These are phyloP conservation scores for Lacanobia oleracea DNA, from an alignment of 2,888 invertebrate genomes.

Conservation along the genomic window DNA sequence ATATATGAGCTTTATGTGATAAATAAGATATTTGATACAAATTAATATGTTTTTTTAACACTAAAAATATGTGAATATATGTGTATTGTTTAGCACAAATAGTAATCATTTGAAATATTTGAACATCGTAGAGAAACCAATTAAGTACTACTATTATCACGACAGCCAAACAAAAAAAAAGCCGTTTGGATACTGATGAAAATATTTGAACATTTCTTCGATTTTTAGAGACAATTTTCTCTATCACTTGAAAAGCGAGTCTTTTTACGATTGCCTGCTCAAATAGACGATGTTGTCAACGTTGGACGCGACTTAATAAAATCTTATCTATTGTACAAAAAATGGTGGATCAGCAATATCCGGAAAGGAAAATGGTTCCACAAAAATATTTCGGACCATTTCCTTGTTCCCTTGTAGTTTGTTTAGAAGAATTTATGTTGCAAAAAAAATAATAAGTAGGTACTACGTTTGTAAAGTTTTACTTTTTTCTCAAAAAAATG, in stretches of 20 bases:
- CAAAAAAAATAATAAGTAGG: background rate
- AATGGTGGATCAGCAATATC: constrained; percentile 45
- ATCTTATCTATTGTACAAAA: constrained; percentile 50
- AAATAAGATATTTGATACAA: background rate
- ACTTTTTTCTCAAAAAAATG: background rate
- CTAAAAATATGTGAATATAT: background rate
- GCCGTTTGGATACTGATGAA: constrained; percentile 14
- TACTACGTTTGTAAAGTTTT: background rate
- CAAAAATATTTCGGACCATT: constrained; percentile 45
- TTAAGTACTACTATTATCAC: background rate
- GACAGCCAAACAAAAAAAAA: constrained; percentile 8
- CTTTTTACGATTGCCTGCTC: constrained; percentile 36
- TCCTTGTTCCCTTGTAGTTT: constrained; percentile 39
- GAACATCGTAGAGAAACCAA: background rate
- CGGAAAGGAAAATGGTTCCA: constrained; percentile 39
- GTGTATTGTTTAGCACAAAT: too few relatives aligned
- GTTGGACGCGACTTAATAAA: constrained; percentile 39
- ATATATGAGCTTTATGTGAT: background rate
- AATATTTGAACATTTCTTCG: constrained; percentile 22
- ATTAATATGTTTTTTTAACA: background rate
- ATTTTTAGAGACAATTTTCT: constrained; percentile 33
- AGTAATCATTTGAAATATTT: background rate
- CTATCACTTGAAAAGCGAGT: constrained; percentile 3
- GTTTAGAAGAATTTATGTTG: constrained; percentile 8
- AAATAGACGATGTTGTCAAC: constrained; percentile 30